Base-by-base conservation (phyloP, 2,113 vertebrate species). In the Phocoena sinus region DNA sequence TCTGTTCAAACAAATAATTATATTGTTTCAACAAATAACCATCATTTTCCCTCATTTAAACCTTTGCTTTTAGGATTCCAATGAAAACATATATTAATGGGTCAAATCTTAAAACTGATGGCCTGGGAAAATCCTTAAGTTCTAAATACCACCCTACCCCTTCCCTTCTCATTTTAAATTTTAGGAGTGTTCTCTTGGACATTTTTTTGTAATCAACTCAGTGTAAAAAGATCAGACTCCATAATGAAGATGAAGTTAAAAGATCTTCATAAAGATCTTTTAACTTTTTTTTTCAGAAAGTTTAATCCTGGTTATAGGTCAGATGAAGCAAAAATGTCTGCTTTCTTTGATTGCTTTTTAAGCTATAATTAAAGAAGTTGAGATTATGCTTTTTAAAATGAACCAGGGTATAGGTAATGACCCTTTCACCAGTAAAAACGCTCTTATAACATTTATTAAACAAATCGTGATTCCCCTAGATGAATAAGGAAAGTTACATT, bases 1-100 rank as follows among this genome's bases (percentile, higher is more conserved):
- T 96, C 93, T 95, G 73, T 47, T 68, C 83, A 53, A 97, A 41
- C 68, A 97, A 94, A 91, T 95, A 97, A 96, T 96, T 94, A 83
- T 6, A 86, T 80, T 96, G 82, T 73, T 96, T 95, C 68, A 87
- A 38, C 18, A 95, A 96, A 84, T 94, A 94, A 91, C 36, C 88
- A 92, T 88, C 33, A 88, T 92, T 96, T 97, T 44, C n/a, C 9
- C 41, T 82, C 36, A 74, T 36, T 63, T 38, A 89, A 95, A 91
- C n/a, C 6, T 85, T 95, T 96, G 28, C n/a, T 96, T 94, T 95
- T 80, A 47, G 77, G 20, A 83, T 70, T 67, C 73, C 89, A 97
- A 23, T 50, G 44, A 96, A 94, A 97, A 84, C 53, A 83, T 38
- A 41, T 31, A 62, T 84, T 91, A 56, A 73, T 91, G 71, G 44